A percentile compares a stretch with the other conserved stretches of the same genome.
phyloP scores from a whole-genome alignment of 2,888 invertebrate species.

The Temnothorax unifasciatus region DNA sequence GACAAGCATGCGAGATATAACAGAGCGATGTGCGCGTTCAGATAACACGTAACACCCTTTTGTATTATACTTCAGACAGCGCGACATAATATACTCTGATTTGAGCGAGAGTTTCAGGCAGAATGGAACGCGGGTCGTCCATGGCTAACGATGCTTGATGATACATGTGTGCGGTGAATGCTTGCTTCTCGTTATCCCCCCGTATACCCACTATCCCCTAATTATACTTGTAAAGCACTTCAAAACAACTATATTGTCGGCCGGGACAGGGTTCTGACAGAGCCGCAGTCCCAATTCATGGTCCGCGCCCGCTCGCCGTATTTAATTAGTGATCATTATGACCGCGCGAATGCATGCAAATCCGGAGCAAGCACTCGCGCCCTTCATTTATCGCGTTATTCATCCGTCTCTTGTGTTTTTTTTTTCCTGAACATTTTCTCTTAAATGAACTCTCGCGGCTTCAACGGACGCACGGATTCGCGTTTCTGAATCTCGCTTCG shows the following conservation, averaged over 20 bases:
- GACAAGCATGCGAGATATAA: slow-evolving; percentile 26
- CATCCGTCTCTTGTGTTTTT: not conserved
- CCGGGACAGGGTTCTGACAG: slow-evolving; percentile 63
- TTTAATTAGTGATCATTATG: slow-evolving; percentile 39
- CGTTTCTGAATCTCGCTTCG: not conserved
- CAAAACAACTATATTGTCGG: slow-evolving; percentile 57
- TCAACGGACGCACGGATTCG: not conserved
- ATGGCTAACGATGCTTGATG: slow-evolving; percentile 62
- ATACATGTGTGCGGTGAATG: slow-evolving; percentile 68
- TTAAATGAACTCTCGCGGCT: not conserved
- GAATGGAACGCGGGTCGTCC: slow-evolving; percentile 52
- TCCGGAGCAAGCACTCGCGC: not conserved
- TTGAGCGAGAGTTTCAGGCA: slow-evolving; percentile 54
- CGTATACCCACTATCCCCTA: slow-evolving; percentile 56
- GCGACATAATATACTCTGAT: slow-evolving; percentile 16
- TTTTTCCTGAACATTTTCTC: not conserved
- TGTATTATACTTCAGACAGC: slow-evolving; percentile 5
- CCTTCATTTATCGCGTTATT: not conserved
- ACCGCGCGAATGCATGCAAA: not conserved
- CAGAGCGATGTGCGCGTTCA: not conserved
- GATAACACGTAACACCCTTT: slow-evolving; percentile 11
- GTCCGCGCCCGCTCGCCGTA: not conserved
- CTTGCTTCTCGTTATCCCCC: slow-evolving; percentile 68
- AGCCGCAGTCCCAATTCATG: slow-evolving; percentile 46
- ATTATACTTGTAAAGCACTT: slow-evolving; percentile 56